Conservation (phyloP, 2,888 invertebrate species). For the Hanleya hanleyi region DNA sequence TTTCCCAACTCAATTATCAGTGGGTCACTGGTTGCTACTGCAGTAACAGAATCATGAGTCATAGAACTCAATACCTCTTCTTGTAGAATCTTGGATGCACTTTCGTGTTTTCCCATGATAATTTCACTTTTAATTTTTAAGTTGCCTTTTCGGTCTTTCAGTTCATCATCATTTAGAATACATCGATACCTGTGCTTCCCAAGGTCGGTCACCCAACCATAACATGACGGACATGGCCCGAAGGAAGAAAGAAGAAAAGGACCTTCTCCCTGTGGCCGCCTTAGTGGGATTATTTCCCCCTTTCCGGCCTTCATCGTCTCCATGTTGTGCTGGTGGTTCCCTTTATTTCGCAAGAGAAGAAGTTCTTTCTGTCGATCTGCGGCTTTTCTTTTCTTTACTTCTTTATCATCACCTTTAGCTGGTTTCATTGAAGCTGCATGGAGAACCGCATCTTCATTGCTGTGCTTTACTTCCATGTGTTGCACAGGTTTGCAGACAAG, state of each 20-base stretch:
- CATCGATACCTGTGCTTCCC: background rate
- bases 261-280: background rate
- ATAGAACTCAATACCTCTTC: background rate
- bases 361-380: background rate
- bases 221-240: background rate
- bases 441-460: background rate
- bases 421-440: background rate
- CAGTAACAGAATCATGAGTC: background rate
- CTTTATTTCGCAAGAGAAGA: background rate
- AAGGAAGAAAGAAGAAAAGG: background rate
- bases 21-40: background rate
- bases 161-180: background rate
- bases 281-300: background rate
- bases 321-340: background rate
- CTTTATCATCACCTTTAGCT: background rate
- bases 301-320: background rate
- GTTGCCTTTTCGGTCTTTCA: background rate
- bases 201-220: background rate
- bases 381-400: background rate
- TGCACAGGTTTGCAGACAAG: background rate
- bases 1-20: background rate
- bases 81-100: background rate
- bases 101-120: background rate
- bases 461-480: background rate
- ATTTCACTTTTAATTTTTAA: background rate